These are phyloP conservation scores for Venustoraphidia nigricollis DNA, from an alignment of 2,888 invertebrate genomes.

Conservation along the genomic window DNA sequence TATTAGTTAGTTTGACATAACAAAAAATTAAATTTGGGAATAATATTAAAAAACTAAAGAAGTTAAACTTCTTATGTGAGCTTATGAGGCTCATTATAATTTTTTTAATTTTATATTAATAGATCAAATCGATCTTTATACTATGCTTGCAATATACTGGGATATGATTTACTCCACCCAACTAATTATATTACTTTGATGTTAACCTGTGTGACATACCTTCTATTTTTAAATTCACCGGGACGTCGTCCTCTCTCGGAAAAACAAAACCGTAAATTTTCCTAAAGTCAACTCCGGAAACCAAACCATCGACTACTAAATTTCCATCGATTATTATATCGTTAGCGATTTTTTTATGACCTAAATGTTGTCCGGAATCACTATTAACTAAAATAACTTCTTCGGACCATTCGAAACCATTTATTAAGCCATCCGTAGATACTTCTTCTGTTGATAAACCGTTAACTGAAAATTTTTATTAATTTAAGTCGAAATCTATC, in stretches of 20 bases:
- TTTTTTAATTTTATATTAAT: too few species aligned
- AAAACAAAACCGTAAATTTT: slow-evolving; percentile 20
- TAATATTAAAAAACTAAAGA: too few species aligned
- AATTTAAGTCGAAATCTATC: too few species aligned
- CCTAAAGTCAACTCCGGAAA: slow-evolving; percentile 21
- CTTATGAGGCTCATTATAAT: too few species aligned
- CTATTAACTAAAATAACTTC: slow-evolving; percentile 22
- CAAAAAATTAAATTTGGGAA: too few species aligned
- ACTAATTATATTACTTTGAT: too few species aligned
- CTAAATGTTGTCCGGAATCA: slow-evolving; percentile 16
- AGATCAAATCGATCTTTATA: too few species aligned
- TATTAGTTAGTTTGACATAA: too few species aligned
- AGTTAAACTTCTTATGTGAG: too few species aligned
- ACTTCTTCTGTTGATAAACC: slow-evolving; percentile 13
- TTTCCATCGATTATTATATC: slow-evolving; percentile 19
- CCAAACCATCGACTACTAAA: slow-evolving; percentile 19
- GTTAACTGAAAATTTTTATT: too few species aligned
- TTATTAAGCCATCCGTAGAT: slow-evolving; percentile 21
- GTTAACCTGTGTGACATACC: slow-evolving; percentile 16
- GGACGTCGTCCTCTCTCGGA: slow-evolving; percentile 15
- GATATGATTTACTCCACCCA: too few species aligned
- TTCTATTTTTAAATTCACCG: slow-evolving; percentile 20
- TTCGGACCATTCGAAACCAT: slow-evolving; percentile 27
- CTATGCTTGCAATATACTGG: too few species aligned
- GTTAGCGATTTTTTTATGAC: slow-evolving; percentile 19